Conservation (phyloP, 37 sponge, comb jelly and placozoan species). For the Eunapius fragilis region DNA sequence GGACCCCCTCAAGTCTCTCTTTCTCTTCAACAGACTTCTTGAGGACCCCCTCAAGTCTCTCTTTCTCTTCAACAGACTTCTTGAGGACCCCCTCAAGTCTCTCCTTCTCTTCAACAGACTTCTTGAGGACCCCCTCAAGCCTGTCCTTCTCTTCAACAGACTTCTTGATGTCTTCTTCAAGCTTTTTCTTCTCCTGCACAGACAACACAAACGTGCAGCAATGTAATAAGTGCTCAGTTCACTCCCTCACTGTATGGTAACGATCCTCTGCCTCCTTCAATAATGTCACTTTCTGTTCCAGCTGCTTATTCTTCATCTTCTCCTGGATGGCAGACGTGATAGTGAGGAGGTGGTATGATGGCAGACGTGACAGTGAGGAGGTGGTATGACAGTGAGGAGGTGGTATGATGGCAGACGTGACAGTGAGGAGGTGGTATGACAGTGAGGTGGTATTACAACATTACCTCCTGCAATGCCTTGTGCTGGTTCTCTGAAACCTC, state of each 20-base stretch:
- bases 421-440: not conserved
- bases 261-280: conserved; percentile 24
- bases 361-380: no score
- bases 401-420: not conserved
- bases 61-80: no score
- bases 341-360: not conserved
- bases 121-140: no score
- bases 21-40: not conserved
- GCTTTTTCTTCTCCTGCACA: not conserved
- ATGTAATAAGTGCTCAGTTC: not conserved
- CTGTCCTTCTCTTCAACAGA: no score
- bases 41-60: no score
- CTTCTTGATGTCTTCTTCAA: no score
- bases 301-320: conserved; percentile 8
- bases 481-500: not conserved
- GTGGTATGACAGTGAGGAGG: not conserved
- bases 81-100: no score
- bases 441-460: not conserved
- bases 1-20: not conserved
- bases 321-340: conserved; percentile 8
- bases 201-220: not conserved
- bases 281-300: conserved; percentile 5
- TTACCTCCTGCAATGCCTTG: not conserved
- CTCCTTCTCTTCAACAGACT: no score
- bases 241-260: not conserved